phyloP scores from a whole-genome alignment of 2,888 invertebrate species.

The Ptilodon capucinus region DNA sequence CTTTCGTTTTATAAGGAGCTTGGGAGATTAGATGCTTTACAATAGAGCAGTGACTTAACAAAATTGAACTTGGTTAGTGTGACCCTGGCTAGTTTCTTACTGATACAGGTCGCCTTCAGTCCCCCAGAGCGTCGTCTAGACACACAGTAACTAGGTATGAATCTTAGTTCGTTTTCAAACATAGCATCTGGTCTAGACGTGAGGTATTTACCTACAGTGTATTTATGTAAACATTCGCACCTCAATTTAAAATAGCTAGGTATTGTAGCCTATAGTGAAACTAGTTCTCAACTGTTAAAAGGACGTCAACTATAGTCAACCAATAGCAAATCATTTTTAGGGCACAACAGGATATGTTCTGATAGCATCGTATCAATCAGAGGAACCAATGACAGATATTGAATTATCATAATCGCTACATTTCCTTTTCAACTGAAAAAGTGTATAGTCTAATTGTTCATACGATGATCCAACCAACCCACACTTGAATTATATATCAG shows the following conservation, averaged over 20 bases:
- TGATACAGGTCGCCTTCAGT: conserved; percentile 34
- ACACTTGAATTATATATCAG: conserved; percentile 1
- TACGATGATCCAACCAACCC: conserved; percentile 8
- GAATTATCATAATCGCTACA: conserved; percentile 15
- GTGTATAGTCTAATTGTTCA: conserved; percentile 10
- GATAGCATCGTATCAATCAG: not conserved
- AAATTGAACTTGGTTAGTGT: conserved; percentile 16
- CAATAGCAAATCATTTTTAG: not conserved
- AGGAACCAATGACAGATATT: not conserved
- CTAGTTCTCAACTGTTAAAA: not conserved
- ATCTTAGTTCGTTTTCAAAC: conserved; percentile 23
- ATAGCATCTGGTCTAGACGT: conserved; percentile 44
- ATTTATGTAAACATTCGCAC: conserved; percentile 37
- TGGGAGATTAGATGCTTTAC: conserved; percentile 4
- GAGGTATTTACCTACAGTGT: conserved; percentile 29
- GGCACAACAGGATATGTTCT: conserved; percentile 1
- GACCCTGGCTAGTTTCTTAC: conserved; percentile 32
- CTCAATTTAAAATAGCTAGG: conserved; percentile 21
- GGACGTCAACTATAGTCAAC: not conserved
- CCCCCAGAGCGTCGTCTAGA: conserved; percentile 60
- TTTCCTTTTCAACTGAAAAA: conserved; percentile 20
- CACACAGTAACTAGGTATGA: conserved; percentile 39
- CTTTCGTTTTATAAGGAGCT: not conserved
- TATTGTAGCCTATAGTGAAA: conserved; percentile 18
- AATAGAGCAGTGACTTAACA: conserved; percentile 15